Base-by-base conservation (phyloP, 2,113 vertebrate species). In the Nerophis lumbriciformis region DNA sequence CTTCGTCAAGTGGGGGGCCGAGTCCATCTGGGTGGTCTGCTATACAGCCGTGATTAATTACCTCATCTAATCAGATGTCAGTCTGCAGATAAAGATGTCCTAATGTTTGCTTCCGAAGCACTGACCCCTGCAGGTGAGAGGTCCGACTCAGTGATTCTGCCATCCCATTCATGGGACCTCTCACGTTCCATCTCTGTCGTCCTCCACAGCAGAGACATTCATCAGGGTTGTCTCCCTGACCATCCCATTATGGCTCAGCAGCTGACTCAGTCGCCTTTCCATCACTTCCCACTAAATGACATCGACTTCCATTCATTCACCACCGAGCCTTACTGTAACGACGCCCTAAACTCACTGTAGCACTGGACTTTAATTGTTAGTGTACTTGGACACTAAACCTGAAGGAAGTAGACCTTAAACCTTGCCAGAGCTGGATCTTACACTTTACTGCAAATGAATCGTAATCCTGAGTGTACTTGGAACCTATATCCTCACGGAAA, bases 11-110 rank as follows among this genome's bases (percentile, higher is more conserved):
- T 63, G 19, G 66, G 53, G 64, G 73, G 28, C 62, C 35, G 68
- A 73, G 73, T 73, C 10, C 61, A 81, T 73, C 82, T 82, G 75
- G 67, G 64, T 73, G 65, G 50, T 65, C 66, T 63, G 44, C 35
- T 71, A 59, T 19, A 38, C 8, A 19, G 53, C 42, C 64, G 58
- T 60, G 14, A 60, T 61, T 12, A 72, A 76, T 63, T 76, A 76
- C 60, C 65, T 61, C 47, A 15, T 63, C 47, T 61, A 37, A 78
- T 45, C 42, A 45, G 42, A 28, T 35, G 51, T 53, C 19, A 11
- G 49, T 21, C 16, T 35, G 8, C 11, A 35, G 51, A 28, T 53
- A 14, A 44, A 57, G 38, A 44, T 35, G 39, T 13, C 16, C 39
- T 21, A 44, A 44, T 42, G 15, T 19, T n/a, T 5, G 37, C 37